Evolutionary conservation across 2,113 vertebrate genomes (phyloP).

Genomic region (Taxidea taxus): DNA sequence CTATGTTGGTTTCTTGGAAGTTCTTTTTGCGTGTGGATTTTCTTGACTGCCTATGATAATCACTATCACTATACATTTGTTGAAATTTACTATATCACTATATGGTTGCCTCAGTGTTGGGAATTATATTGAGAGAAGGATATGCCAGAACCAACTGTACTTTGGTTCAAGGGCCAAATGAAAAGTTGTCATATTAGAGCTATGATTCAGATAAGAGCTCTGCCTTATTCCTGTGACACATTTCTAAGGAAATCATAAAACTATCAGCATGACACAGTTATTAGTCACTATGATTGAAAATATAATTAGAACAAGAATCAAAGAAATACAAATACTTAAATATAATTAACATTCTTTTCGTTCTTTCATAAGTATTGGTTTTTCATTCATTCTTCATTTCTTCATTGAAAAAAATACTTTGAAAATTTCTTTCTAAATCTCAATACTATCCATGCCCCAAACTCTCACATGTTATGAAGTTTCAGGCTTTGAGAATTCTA

Average conservation of each 20-base stretch:
- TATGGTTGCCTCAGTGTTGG: neutral
- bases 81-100: neutral
- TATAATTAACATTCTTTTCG: neutral
- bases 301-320: neutral
- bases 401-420: neutral
- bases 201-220: neutral
- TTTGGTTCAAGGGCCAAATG: neutral
- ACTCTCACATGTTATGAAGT: neutral
- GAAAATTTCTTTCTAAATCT: neutral
- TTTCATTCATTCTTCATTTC: neutral
- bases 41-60: neutral
- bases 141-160: neutral
- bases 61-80: neutral
- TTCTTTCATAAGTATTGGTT: neutral
- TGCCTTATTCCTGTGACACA: neutral
- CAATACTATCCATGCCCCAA: neutral
- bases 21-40: neutral
- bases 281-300: neutral
- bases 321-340: neutral
- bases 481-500: neutral
- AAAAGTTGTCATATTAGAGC: neutral
- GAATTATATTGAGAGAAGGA: neutral
- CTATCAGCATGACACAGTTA: neutral
- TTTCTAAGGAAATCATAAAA: neutral
- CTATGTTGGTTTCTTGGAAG: neutral